phyloP scores from a whole-genome alignment of 2,113 vertebrate species.

The Limanda limanda region DNA sequence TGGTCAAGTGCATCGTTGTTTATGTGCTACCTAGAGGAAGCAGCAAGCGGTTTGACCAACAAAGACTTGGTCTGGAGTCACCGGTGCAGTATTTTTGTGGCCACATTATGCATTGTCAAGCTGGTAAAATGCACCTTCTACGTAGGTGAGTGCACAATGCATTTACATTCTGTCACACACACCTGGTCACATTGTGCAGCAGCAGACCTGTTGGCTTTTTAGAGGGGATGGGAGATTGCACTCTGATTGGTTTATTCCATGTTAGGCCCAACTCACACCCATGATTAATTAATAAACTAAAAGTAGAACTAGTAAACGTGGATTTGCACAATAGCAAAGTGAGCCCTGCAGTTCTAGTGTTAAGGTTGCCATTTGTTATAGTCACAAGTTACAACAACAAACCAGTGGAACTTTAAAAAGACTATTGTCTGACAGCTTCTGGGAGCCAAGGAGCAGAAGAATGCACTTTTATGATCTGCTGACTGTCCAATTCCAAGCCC shows the following conservation, averaged over 20 bases:
- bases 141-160: neutral
- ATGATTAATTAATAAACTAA: neutral
- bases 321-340: neutral
- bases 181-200: neutral
- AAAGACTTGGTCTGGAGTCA: neutral
- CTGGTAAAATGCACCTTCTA: neutral
- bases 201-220: neutral
- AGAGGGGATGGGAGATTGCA: neutral
- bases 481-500: constrained; percentile 26
- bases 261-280: neutral
- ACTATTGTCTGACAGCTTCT: constrained; percentile 1
- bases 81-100: neutral
- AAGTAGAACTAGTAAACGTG: neutral
- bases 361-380: neutral
- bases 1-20: neutral
- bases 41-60: neutral
- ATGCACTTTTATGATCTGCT: constrained; percentile 21
- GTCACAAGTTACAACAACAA: neutral
- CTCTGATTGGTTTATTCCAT: neutral
- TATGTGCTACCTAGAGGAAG: neutral
- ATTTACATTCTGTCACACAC: neutral
- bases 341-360: neutral
- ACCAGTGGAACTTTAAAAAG: neutral
- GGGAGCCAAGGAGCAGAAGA: constrained; percentile 6
- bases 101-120: neutral